Evolutionary conservation across 2,797 vertebrate genomes (phyloP).

Genomic region (Hypotaenidia philippensis): DNA sequence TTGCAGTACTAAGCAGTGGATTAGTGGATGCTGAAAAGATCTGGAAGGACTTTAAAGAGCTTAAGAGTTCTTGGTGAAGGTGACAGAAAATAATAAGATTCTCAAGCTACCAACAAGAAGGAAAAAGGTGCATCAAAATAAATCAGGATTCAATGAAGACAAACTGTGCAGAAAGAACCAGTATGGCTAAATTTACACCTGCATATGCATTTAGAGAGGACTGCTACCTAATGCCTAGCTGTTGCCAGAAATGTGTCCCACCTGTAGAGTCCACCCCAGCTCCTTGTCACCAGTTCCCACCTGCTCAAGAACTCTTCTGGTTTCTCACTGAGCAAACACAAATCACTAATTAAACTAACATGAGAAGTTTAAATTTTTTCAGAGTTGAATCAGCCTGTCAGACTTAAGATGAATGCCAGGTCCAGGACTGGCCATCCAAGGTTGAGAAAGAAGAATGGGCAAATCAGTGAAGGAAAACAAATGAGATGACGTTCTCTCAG

Average conservation of each 20-base stretch:
- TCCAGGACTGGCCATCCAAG: fast-evolving
- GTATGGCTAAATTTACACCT: background rate
- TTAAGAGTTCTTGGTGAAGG: fast-evolving
- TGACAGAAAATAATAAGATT: background rate
- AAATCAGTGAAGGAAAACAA: background rate
- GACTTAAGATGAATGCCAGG: background rate
- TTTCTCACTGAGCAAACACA: background rate
- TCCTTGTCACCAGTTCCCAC: background rate
- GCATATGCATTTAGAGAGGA: background rate
- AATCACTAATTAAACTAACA: background rate
- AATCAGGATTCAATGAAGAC: background rate
- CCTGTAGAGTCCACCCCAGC: background rate
- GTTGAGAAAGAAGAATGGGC: background rate
- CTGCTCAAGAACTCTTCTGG: background rate
- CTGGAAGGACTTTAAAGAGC: background rate
- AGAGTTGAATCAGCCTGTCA: background rate
- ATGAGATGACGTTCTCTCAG: background rate
- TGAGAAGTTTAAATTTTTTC: background rate
- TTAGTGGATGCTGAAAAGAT: background rate
- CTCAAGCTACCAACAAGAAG: background rate
- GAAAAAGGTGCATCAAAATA: background rate
- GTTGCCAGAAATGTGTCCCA: background rate
- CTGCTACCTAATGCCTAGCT: background rate
- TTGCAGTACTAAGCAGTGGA: background rate
- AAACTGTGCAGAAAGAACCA: background rate